phyloP scores from a whole-genome alignment of 1,140 invertebrate genomes.

The Nomia melanderi region DNA sequence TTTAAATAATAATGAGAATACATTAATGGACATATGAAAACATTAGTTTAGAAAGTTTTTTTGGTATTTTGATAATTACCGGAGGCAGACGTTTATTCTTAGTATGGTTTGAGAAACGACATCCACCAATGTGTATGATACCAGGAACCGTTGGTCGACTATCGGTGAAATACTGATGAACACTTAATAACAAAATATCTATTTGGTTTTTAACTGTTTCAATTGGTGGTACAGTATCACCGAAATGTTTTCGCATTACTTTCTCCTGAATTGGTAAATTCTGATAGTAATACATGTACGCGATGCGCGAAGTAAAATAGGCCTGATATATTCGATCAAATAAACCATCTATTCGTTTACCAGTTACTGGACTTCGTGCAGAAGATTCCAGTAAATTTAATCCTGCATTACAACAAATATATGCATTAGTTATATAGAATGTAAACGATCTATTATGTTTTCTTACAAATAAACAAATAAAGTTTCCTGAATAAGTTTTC shows the following conservation, averaged over 20 bases:
- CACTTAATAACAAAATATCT: conserved; percentile 81
- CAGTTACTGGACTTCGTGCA: neutral
- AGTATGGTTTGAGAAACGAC: conserved; percentile 65
- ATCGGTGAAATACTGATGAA: conserved; percentile 77
- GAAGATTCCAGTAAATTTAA: neutral
- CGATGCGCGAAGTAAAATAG: conserved; percentile 49
- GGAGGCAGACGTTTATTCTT: neutral
- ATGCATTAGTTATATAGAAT: no score
- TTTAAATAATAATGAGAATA: no score
- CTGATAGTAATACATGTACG: conserved; percentile 60
- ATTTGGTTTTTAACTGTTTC: conserved; percentile 79
- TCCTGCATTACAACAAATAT: conserved; percentile 68
- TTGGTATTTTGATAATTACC: neutral
- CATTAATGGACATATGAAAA: no score
- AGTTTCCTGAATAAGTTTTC: no score
- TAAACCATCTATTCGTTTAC: conserved; percentile 69
- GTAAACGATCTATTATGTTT: no score
- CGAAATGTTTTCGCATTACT: conserved; percentile 75
- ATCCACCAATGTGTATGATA: conserved; percentile 79
- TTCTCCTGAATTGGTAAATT: conserved; percentile 62
- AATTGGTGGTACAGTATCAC: conserved; percentile 73
- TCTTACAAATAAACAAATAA: no score
- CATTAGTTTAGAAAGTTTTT: no score
- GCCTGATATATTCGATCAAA: conserved; percentile 72
- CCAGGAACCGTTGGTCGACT: conserved; percentile 78